Evolutionary conservation across 2,888 invertebrate genomes (phyloP).

Genomic region (Agrotis puta): DNA sequence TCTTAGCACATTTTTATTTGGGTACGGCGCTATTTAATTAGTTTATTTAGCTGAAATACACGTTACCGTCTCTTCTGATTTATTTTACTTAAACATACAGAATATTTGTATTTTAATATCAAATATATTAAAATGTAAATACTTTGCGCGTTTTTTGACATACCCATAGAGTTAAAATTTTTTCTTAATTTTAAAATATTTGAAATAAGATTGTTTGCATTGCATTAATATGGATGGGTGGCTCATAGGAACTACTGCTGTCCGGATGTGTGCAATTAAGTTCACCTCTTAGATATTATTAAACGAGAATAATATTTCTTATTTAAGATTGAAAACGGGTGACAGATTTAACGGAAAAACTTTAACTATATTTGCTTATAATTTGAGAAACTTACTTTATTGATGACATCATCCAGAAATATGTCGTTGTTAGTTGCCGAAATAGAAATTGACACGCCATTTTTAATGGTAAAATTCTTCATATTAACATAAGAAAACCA

Average conservation of each 20-base stretch:
- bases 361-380: not conserved
- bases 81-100: slow-evolving; percentile 10
- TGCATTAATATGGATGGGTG: too few relatives aligned
- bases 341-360: not conserved
- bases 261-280: too few relatives aligned
- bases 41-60: slow-evolving; percentile 20
- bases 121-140: not conserved
- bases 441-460: not conserved
- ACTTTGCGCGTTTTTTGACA: too few relatives aligned
- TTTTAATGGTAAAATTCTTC: not conserved
- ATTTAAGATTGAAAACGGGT: too few relatives aligned
- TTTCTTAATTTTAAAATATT: too few relatives aligned
- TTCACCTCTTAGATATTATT: too few relatives aligned
- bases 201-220: too few relatives aligned
- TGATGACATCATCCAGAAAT: not conserved
- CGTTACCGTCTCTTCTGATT: not conserved
- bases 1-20: slow-evolving; percentile 34
- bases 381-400: not conserved
- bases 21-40: slow-evolving; percentile 11
- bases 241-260: too few relatives aligned
- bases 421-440: not conserved
- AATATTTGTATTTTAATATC: too few relatives aligned
- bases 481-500: not conserved
- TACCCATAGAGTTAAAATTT: too few relatives aligned
- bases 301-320: too few relatives aligned